phyloP scores from a whole-genome alignment of 2,113 vertebrate genomes.

The Brachyhypopomus gauderio region DNA sequence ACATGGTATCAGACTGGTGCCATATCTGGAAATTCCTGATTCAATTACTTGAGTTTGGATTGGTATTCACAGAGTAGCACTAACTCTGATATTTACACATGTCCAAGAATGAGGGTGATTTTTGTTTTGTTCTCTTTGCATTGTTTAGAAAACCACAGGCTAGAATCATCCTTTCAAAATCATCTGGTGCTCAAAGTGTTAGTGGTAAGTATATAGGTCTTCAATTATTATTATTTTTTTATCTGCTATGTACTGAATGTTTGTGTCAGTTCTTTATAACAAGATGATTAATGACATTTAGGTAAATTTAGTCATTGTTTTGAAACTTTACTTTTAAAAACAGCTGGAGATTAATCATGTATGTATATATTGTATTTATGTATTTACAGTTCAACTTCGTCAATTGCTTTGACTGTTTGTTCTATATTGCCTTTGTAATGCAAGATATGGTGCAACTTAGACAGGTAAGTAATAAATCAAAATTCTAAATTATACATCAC shows the following conservation, averaged over 20 bases:
- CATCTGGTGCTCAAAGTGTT: conserved; percentile 95
- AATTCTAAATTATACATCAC: too few species aligned
- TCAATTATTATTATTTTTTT: not conserved
- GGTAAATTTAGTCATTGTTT: not conserved
- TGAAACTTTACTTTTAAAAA: not conserved
- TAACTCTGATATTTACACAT: not conserved
- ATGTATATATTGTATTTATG: not conserved
- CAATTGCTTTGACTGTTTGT: conserved; percentile 96
- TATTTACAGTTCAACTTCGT: conserved; percentile 93
- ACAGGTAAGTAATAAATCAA: conserved; percentile 78
- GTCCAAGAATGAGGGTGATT: not conserved
- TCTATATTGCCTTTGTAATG: conserved; percentile 97
- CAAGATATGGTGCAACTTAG: conserved; percentile 91
- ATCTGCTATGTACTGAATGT: not conserved
- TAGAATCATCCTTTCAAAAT: conserved; percentile 95
- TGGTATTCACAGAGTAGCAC: not conserved
- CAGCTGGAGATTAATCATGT: not conserved
- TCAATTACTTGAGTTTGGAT: not conserved
- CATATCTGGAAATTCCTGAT: not conserved
- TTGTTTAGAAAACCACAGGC: conserved; percentile 89
- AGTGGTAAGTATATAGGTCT: conserved; percentile 80
- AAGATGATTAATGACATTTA: not conserved
- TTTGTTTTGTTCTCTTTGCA: conserved; percentile 10
- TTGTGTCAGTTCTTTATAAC: not conserved
- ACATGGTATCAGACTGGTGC: too few species aligned